A percentile compares a stretch with the other conserved stretches of the same genome.
These are phyloP conservation scores for Hermatobates lingyangjiaoensis DNA, from an alignment of 1,140 invertebrate species.

Conservation along the genomic window DNA sequence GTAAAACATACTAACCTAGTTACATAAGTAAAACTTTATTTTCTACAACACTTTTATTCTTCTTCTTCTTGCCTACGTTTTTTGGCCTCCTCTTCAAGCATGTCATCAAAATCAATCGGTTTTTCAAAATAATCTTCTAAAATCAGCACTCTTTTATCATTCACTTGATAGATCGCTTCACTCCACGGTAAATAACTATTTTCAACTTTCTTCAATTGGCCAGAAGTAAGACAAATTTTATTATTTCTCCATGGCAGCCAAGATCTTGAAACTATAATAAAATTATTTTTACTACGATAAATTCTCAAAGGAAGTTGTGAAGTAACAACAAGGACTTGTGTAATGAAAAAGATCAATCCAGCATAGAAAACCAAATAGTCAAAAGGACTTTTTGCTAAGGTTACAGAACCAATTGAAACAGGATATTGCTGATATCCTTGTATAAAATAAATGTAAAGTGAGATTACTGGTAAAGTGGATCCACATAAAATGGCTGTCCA, in stretches of 20 bases:
- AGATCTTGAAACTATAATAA: conserved; percentile 9
- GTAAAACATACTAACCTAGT: no score
- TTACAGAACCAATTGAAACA: background rate
- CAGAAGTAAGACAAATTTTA: background rate
- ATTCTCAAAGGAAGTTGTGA: conserved; percentile 15
- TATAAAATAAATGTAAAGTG: background rate
- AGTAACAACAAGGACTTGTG: conserved; percentile 9
- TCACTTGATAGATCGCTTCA: background rate
- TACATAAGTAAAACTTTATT: no score
- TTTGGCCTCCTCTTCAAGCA: conserved; percentile 3
- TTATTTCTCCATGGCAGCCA: conserved; percentile 6
- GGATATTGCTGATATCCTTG: background rate
- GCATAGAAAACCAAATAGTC: background rate
- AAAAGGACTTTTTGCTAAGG: background rate
- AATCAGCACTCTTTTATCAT: conserved; percentile 14
- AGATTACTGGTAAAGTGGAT: background rate
- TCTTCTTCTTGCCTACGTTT: background rate
- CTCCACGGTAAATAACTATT: background rate
- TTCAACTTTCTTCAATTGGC: background rate
- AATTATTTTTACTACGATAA: conserved; percentile 12
- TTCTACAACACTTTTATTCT: no score
- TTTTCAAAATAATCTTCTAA: conserved; percentile 19
- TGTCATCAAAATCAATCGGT: conserved; percentile 20
- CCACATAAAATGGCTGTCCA: background rate
- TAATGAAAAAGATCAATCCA: background rate